Conservation (phyloP, 2,888 invertebrate genomes). For the Lutraria lutraria region DNA sequence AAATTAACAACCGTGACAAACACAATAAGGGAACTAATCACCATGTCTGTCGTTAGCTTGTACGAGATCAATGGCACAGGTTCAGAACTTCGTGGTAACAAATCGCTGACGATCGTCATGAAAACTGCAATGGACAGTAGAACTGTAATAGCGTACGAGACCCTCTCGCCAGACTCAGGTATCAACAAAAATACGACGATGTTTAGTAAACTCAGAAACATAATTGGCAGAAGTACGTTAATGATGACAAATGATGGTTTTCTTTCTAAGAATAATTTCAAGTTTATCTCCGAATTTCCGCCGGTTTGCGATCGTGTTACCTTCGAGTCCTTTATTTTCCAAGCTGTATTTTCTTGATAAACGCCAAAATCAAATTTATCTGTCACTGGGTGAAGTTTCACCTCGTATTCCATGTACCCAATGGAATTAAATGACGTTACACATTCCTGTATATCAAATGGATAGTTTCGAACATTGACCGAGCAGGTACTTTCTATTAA, state of each 20-base stretch:
- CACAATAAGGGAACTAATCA: slow-evolving; percentile 68
- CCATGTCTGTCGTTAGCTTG: slow-evolving; percentile 66
- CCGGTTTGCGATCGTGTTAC: not conserved
- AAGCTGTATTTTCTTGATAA: slow-evolving; percentile 32
- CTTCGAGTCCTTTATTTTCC: slow-evolving; percentile 8
- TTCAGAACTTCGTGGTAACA: slow-evolving; percentile 66
- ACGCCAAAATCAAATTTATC: not conserved
- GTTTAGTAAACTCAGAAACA: slow-evolving; percentile 70
- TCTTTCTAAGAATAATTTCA: slow-evolving; percentile 31
- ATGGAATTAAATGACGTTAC: slow-evolving; percentile 50
- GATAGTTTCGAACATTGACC: slow-evolving; percentile 62
- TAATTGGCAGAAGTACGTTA: slow-evolving; percentile 69
- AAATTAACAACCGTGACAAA: slow-evolving; percentile 65
- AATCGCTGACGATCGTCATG: slow-evolving; percentile 70
- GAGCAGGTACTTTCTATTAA: slow-evolving; percentile 60
- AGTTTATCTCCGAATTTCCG: slow-evolving; percentile 10
- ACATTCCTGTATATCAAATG: slow-evolving; percentile 66
- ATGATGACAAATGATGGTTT: slow-evolving; percentile 66
- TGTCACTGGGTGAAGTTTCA: not conserved
- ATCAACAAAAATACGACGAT: slow-evolving; percentile 68
- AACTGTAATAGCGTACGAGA: slow-evolving; percentile 71
- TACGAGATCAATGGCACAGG: slow-evolving; percentile 68
- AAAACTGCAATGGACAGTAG: slow-evolving; percentile 71
- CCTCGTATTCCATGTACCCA: slow-evolving; percentile 55
- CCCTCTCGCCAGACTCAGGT: slow-evolving; percentile 70